Evolutionary conservation across 2,113 vertebrate species (phyloP).

Genomic region (Gulo gulo): DNA sequence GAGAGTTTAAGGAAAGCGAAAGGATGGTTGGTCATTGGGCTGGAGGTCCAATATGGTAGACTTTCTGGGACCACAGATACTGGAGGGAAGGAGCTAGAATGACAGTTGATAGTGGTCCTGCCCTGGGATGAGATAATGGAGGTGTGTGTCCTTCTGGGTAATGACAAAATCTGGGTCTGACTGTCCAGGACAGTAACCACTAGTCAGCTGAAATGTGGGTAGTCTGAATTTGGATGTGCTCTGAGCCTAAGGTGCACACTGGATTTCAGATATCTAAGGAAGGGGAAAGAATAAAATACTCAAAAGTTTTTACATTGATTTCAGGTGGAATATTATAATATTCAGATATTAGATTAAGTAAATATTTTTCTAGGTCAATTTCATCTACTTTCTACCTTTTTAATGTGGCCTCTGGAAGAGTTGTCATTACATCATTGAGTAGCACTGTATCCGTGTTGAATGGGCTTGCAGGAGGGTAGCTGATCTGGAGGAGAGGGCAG

Average conservation of each 20-base stretch:
- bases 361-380: not conserved
- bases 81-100: not conserved
- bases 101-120: not conserved
- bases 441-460: not conserved
- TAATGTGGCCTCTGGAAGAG: not conserved
- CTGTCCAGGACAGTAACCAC: not conserved
- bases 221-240: not conserved
- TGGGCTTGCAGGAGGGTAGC: not conserved
- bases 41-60: not conserved
- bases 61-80: not conserved
- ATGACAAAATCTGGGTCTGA: not conserved
- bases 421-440: not conserved
- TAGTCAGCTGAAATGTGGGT: not conserved
- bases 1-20: not conserved
- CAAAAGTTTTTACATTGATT: not conserved
- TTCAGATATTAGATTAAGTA: not conserved
- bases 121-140: not conserved
- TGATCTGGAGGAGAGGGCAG: not conserved
- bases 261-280: not conserved
- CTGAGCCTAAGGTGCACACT: not conserved
- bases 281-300: not conserved
- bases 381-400: not conserved
- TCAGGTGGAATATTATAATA: not conserved
- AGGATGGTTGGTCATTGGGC: not conserved
- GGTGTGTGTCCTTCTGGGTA: not conserved